Evolutionary conservation across 2,888 invertebrate genomes (phyloP), one percentile per base, ranked within the genome.

Genomic region (Agonopterix alstromeriana): DNA sequence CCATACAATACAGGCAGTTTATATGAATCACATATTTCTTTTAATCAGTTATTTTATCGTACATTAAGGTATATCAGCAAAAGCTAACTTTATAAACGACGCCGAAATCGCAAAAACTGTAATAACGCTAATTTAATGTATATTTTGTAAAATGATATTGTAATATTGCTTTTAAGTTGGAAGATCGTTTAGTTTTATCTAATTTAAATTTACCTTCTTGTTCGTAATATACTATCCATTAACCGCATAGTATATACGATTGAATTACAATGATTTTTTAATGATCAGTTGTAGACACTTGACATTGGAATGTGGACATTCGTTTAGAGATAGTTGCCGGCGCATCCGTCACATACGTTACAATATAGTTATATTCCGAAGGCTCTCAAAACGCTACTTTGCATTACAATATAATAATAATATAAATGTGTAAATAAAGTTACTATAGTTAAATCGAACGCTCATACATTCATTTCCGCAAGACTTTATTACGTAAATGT

Each of bases 381-480:
- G 81, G 81, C 81, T 83, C 69, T 71, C 77, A 77, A 79, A 72
- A 79, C 65, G 63, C 84, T 85, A 86, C 78, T 72, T 75, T 73
- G 82, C 82, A 77, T 82, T 83, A 82, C 67, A 72, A 78, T 79
- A 78, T 80, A 72, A 72, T 79, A 77, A 64, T 70, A 70, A 70
- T 77, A 76, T 82, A 85, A 83, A 83, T 64, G 77, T 88, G 88
- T 88, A 88, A 88, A 88, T 88, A 88, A 87, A 84, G 81, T 85
- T 73, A 81, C 82, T 84, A 84, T 82, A 82, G 71, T 73, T 77
- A 77, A 38, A 49, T 63, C 79, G 67, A 82, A 77, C 77, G 75
- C 75, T 73, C 74, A 70, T 77, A 74, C 75, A 69, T 70, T 70
- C 65, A 71, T 73, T 62, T 73, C 64, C 70, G 68, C 72, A 74